Evolutionary conservation across 2,113 vertebrate species (phyloP).

Genomic region (Trichechus manatus): DNA sequence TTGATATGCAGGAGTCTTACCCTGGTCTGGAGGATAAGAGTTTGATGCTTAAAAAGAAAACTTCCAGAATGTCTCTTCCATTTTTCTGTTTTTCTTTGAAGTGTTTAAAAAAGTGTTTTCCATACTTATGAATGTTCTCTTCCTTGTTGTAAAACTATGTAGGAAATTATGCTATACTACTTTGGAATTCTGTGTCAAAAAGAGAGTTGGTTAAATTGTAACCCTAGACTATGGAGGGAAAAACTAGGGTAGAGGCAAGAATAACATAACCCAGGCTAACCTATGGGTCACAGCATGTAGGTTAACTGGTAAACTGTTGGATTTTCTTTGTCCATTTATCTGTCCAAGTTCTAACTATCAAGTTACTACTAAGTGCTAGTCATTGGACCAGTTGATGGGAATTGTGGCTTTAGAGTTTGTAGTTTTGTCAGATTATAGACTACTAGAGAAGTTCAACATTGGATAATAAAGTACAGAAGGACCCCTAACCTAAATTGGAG

Average conservation of each 20-base stretch:
- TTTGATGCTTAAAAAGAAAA: slow-evolving; percentile 45
- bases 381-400: not conserved
- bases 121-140: not conserved
- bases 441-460: slow-evolving; percentile 5
- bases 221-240: not conserved
- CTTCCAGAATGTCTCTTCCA: not conserved
- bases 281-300: not conserved
- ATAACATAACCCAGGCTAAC: not conserved
- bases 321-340: not conserved
- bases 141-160: slow-evolving; percentile 52
- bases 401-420: slow-evolving; percentile 21
- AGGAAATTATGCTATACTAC: not conserved
- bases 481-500: not conserved
- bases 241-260: not conserved
- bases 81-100: not conserved
- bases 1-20: not conserved
- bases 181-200: slow-evolving; percentile 45
- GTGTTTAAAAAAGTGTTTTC: not conserved
- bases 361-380: not conserved
- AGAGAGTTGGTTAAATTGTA: slow-evolving; percentile 20
- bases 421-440: not conserved
- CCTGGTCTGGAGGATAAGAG: not conserved
- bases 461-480: not conserved
- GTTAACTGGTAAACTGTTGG: not conserved
- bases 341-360: not conserved